Conservation (phyloP, 2,797 vertebrate species). For the Enteromius anoplus region DNA sequence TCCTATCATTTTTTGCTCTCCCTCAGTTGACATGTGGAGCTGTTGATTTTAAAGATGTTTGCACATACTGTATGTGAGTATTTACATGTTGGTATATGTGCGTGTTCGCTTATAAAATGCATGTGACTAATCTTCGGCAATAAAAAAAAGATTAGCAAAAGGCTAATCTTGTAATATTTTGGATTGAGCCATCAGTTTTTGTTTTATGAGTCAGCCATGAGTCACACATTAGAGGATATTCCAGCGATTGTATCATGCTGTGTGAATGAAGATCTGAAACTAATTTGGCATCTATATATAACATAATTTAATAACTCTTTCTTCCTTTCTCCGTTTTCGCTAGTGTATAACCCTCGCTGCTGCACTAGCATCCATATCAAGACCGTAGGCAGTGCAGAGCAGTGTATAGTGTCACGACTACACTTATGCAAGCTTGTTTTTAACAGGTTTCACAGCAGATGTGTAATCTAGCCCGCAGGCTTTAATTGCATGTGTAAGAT, state of each 20-base stretch:
- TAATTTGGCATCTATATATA: conserved; percentile 13
- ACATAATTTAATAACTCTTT: conserved; percentile 25
- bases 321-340: not conserved
- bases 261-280: conserved; percentile 26
- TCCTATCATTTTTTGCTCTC: not conserved
- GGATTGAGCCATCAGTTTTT: conserved; percentile 3
- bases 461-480: conserved; percentile 22
- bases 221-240: conserved; percentile 20
- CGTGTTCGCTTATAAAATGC: not conserved
- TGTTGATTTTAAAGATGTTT: conserved; percentile 17
- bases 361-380: conserved; percentile 26
- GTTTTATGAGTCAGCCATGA: conserved; percentile 32
- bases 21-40: not conserved
- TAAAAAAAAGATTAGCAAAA: not conserved
- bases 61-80: not conserved
- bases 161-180: conserved; percentile 7
- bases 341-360: not conserved
- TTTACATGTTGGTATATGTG: not conserved
- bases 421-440: conserved; percentile 42
- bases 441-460: conserved; percentile 39
- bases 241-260: conserved; percentile 5
- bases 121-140: not conserved
- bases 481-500: conserved; percentile 28
- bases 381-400: conserved; percentile 11
- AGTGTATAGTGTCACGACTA: conserved; percentile 24